Percentiles rank a stretch among this genome's conserved stretches.
Evolutionary conservation across 1,140 invertebrate species (phyloP).

Genomic region (Pentalonia nigronervosa): DNA sequence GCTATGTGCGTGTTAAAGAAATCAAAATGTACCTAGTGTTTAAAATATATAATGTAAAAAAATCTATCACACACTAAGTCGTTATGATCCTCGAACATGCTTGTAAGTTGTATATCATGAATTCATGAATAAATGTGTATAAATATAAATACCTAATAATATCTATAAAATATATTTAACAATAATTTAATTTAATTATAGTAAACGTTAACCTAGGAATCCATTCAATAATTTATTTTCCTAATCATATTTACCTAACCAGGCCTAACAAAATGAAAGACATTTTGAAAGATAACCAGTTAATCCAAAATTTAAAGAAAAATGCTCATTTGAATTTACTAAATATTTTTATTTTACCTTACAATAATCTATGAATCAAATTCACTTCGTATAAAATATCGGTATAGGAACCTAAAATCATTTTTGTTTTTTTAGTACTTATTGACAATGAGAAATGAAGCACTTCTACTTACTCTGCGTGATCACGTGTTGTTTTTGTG

Average conservation of each 20-base stretch:
- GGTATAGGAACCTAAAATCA: neutral
- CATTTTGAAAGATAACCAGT: neutral
- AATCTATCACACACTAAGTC: neutral
- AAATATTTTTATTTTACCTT: slow-evolving; percentile 6
- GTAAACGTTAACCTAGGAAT: neutral
- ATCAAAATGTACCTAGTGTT: neutral
- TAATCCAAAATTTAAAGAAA: neutral
- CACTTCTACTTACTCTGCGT: neutral
- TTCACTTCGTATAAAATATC: neutral
- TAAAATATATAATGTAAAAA: neutral
- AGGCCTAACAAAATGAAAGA: neutral
- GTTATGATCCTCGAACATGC: neutral
- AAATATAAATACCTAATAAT: neutral
- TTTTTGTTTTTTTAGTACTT: neutral
- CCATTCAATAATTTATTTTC: neutral
- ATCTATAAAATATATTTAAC: neutral
- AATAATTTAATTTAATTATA: neutral
- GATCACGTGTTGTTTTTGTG: neutral
- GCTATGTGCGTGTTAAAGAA: neutral
- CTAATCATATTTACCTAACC: neutral
- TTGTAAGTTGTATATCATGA: neutral
- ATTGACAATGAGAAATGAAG: neutral
- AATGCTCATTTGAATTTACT: neutral
- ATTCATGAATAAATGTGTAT: neutral
- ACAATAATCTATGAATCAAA: slow-evolving; percentile 20